These are phyloP conservation scores for Allophyes oxyacanthae DNA, from an alignment of 2,888 invertebrate species.

Conservation along the genomic window DNA sequence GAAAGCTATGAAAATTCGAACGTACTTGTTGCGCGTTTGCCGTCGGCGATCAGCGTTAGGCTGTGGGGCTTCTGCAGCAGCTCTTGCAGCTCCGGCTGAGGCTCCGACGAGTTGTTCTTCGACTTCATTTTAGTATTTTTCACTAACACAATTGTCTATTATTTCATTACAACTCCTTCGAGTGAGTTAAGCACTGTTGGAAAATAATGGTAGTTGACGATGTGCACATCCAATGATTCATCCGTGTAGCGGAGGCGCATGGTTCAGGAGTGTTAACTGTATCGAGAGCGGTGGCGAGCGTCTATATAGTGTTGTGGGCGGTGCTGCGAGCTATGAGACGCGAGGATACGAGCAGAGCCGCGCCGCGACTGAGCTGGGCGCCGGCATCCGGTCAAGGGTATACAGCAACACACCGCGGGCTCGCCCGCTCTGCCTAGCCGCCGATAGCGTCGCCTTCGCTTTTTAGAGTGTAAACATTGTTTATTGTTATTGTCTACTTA, in stretches of 20 bases:
- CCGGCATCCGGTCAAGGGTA: conserved; percentile 79
- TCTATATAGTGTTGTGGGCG: conserved; percentile 63
- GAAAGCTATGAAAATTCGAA: conserved; percentile 64
- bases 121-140: conserved; percentile 73
- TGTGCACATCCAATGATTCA: conserved; percentile 39
- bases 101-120: conserved; percentile 64
- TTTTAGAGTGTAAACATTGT: conserved; percentile 20
- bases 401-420: conserved; percentile 64
- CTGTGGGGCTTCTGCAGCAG: conserved; percentile 78
- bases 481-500: conserved; percentile 11
- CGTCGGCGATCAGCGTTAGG: conserved; percentile 67
- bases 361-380: conserved; percentile 81
- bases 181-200: conserved; percentile 40
- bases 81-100: conserved; percentile 81
- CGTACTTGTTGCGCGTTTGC: conserved; percentile 79
- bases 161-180: conserved; percentile 54
- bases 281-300: conserved; percentile 53
- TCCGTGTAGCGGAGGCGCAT: conserved; percentile 70
- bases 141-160: conserved; percentile 64
- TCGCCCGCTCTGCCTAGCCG: conserved; percentile 49
- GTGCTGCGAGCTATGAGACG: conserved; percentile 57
- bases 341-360: conserved; percentile 80
- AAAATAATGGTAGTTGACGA: conserved; percentile 28
- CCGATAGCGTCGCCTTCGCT: conserved; percentile 25
- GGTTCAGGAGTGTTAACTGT: conserved; percentile 64